Percentiles rank a stretch among this genome's conserved stretches.
phyloP scores from a whole-genome alignment of 2,113 vertebrate species.

The Chascanopsetta lugubris region DNA sequence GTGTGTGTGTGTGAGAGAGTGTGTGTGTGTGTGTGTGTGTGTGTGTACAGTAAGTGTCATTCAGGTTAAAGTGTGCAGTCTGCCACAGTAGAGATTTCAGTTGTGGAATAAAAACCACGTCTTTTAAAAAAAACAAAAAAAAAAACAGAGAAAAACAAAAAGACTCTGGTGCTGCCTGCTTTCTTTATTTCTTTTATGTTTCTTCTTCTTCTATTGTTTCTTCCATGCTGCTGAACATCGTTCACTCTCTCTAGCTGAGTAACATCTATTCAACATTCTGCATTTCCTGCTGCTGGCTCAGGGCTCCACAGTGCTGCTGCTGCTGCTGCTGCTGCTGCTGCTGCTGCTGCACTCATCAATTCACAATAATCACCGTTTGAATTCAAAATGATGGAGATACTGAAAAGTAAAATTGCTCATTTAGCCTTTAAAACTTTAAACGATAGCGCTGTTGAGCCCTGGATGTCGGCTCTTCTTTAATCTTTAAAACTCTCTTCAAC shows the following conservation, averaged over 20 bases:
- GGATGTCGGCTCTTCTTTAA: slow-evolving; percentile 20
- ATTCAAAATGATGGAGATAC: neutral
- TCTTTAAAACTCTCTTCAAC: slow-evolving; percentile 13
- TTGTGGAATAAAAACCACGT: slow-evolving; percentile 78
- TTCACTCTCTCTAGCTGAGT: slow-evolving; percentile 36
- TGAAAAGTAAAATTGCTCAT: neutral
- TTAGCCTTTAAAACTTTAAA: neutral
- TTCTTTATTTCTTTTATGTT: slow-evolving; percentile 61
- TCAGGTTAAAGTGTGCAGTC: slow-evolving; percentile 57
- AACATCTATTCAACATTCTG: slow-evolving; percentile 44
- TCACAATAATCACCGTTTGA: neutral
- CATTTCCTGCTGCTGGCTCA: slow-evolving; percentile 40
- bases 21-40: slow-evolving; percentile 64
- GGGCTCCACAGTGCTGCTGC: slow-evolving; percentile 35
- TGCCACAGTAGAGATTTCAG: slow-evolving; percentile 65
- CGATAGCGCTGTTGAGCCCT: slow-evolving; percentile 35
- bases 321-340: no score
- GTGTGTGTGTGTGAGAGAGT: slow-evolving; percentile 61
- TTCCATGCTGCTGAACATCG: slow-evolving; percentile 55
- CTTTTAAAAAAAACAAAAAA: slow-evolving; percentile 42
- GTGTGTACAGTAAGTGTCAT: slow-evolving; percentile 57
- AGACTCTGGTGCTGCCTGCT: slow-evolving; percentile 68
- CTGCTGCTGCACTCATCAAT: no score
- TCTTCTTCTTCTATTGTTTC: slow-evolving; percentile 53
- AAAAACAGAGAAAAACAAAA: slow-evolving; percentile 14